Evolutionary conservation across 2,888 invertebrate species (phyloP), one percentile per base, ranked within the genome.

Genomic region (Asteroscopus sphinx): DNA sequence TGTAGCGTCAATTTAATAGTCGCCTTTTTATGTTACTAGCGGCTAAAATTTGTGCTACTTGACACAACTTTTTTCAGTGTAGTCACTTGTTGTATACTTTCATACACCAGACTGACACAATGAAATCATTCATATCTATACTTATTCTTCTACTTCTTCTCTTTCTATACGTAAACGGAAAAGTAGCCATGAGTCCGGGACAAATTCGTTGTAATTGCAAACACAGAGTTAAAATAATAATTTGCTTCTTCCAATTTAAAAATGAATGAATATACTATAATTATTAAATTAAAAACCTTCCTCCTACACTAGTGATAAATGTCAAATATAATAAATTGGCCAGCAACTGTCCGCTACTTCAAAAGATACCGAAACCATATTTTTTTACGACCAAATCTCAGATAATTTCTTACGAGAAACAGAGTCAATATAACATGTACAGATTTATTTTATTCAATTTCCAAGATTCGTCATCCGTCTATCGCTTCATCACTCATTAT

Each of bases 261-360:
- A 47, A 64, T 59, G 32, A 47, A 53, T 60, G 35, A 40, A 41
- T 15, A 25, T 15, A 44, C 60, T 13, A 49, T 37, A 41, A 35
- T 2, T 12, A 17, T 41, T 49, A 39, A 44, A 44, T 41, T 37
- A 32, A 47, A 44, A 42, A 46, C 40, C 11, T 30, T 16, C 40
- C 6, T 42, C 65, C 68, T 40, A 67, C 68, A 16, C 45, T 1
- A 16, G 25, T 35, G 16, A 33, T 61, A 30, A 65, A 48, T 65
- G 61, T 55, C 65, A 46, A 49, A 55, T 55, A 33, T 26, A 55
- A 65, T 61, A 65, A 37, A 67, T 15, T 48, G n/a, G 6, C 54
- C n/a, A 48, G 21, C 61, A 41, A 49, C 48, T 41, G 48, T 37
- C 44, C 15, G 16, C 33, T n/a, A 54, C 61, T 37, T 65, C 68